A percentile compares a stretch with the other conserved stretches of the same genome.
phyloP scores from a whole-genome alignment of 2,113 vertebrate species.

The Scolopax mira region DNA sequence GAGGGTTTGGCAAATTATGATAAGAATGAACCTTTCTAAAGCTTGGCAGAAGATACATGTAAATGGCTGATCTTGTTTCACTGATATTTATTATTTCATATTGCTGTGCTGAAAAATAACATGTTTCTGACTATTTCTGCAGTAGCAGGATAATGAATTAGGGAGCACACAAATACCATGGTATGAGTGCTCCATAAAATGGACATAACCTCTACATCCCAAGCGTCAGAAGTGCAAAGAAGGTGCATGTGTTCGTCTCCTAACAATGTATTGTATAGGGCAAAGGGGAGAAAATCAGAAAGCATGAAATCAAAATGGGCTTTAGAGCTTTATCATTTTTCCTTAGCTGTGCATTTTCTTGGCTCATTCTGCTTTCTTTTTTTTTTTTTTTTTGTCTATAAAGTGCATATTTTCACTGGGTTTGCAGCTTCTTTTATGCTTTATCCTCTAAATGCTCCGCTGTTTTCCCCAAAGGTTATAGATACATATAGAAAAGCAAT shows the following conservation, averaged over 20 bases:
- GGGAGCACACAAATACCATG: neutral
- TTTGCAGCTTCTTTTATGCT: conserved; percentile 57
- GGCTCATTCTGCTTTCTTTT: neutral
- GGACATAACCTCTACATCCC: neutral
- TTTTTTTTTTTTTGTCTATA: conserved; percentile 20
- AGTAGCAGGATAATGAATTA: neutral
- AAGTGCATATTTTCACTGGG: conserved; percentile 53
- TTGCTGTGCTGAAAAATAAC: neutral
- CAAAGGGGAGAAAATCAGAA: conserved; percentile 34
- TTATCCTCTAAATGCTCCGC: conserved; percentile 67
- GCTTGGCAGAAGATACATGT: neutral
- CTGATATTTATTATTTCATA: conserved; percentile 5
- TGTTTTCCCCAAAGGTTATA: conserved; percentile 71
- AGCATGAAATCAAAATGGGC: conserved; percentile 9
- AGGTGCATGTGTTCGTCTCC: neutral
- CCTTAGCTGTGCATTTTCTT: conserved; percentile 25
- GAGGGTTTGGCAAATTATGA: neutral
- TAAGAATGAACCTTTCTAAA: conserved; percentile 2
- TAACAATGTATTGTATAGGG: neutral
- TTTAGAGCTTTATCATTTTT: conserved; percentile 18
- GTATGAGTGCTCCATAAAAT: neutral
- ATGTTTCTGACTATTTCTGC: fast-evolving
- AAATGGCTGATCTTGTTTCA: neutral
- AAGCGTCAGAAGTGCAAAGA: neutral
- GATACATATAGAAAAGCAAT: conserved; percentile 64